Conservation (phyloP, 2,113 vertebrate genomes). For the Aldabrachelys gigantea region DNA sequence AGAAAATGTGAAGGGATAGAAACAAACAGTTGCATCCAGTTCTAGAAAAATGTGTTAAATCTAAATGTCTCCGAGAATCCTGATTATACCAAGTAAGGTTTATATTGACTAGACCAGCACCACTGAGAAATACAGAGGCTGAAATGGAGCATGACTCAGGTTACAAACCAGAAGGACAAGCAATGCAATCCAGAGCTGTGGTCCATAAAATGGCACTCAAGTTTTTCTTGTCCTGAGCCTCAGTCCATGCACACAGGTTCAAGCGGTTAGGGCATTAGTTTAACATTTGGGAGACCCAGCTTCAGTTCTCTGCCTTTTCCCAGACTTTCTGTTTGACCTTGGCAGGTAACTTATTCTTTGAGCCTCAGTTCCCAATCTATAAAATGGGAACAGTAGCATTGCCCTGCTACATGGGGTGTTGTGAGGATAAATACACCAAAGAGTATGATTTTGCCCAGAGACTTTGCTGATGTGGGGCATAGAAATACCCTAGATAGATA, state of each 20-base stretch:
- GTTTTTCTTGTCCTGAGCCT: background rate
- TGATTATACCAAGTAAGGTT: background rate
- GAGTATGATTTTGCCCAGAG: background rate
- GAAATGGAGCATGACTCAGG: background rate
- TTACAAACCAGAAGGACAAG: background rate
- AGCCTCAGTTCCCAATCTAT: background rate
- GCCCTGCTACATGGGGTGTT: background rate
- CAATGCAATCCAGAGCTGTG: background rate
- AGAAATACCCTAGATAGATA: background rate
- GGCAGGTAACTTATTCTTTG: background rate
- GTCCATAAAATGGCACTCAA: background rate
- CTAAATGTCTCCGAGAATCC: background rate
- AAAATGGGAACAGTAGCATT: background rate
- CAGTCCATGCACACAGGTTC: background rate
- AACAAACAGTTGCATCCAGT: background rate
- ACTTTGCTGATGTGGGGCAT: background rate
- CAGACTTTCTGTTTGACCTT: background rate
- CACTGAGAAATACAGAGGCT: background rate
- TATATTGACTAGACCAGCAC: background rate
- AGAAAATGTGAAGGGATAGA: background rate
- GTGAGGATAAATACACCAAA: background rate
- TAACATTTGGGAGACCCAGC: background rate
- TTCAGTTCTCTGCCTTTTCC: background rate
- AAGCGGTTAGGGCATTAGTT: background rate
- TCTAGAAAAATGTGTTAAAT: background rate